Evolutionary conservation across 2,113 vertebrate genomes (phyloP), one percentile per base, ranked within the genome.

Genomic region (Myotis davidii): DNA sequence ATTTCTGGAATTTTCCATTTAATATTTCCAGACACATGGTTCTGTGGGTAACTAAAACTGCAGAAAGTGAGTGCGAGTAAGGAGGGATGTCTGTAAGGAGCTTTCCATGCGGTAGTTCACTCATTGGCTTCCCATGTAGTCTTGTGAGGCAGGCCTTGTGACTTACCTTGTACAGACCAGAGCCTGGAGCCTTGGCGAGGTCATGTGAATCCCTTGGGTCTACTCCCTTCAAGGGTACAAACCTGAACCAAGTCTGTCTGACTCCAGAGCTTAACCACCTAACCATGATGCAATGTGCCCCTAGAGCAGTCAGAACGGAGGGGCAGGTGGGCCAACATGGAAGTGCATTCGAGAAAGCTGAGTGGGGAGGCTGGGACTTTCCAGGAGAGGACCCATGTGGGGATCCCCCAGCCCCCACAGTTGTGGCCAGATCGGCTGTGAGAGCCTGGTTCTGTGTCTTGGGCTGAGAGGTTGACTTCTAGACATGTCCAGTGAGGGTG

Each of bases 351-450:
- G 14, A 37, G 23, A 65, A 85, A 54, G 34, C 54, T 18, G 9
- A 23, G 5, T 5, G 32, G 23, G 48, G 50, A 74, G 39, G 20
- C 61, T 77, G 39, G 13, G 17, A 37, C 48, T 69, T 85, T 77
- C 50, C 37, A 56, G 69, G 34, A 39, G 32, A 76, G 25, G 9
- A 70, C 4, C 8, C 42, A 12, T 54, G 9, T 37, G 32, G 37
- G 88, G 0, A 25, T 20, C 2, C 18, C 7, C 20, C 0, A 6
- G 0, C 17, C 25, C 11, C 20, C 8, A 25, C 50, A 45, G 32
- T 37, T 29, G 2, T 45, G 73, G 6, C 59, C 18, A 72, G 54
- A 56, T 23, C 73, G 45, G 29, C 17, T 7, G 9, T 18, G 64
- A 79, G 74, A 85, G 14, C 45, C 34, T 56, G 48, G 48, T 25